Conservation (phyloP, 2,888 invertebrate species). For the Drosophila leonis region DNA sequence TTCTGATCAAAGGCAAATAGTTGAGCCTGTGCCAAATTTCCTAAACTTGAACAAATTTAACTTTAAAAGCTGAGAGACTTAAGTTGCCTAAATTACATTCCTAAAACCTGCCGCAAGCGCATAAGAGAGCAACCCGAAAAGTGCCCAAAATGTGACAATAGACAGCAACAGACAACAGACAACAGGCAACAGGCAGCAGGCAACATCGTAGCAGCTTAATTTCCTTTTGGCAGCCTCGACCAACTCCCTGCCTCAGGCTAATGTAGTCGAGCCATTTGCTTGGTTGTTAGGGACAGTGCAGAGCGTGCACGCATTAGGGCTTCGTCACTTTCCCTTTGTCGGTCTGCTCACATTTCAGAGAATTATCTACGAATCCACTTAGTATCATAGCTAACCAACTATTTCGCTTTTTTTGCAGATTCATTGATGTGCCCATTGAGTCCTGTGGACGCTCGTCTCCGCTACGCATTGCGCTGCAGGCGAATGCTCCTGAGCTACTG, state of each 20-base stretch:
- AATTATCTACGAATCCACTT: constrained; percentile 13
- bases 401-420: constrained; percentile 80
- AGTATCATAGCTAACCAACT: constrained; percentile 11
- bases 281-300: constrained; percentile 37
- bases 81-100: background rate
- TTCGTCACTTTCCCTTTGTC: constrained; percentile 20
- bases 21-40: background rate
- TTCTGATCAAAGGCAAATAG: background rate
- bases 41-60: background rate
- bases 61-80: background rate
- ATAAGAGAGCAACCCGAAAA: background rate
- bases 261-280: constrained; percentile 50
- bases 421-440: constrained; percentile 93
- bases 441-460: constrained; percentile 92
- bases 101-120: background rate
- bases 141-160: constrained; percentile 21
- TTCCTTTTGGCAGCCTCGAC: constrained; percentile 34
- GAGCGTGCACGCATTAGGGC: constrained; percentile 39
- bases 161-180: constrained; percentile 3
- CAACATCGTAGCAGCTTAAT: constrained; percentile 56
- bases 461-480: constrained; percentile 90
- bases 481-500: constrained; percentile 91
- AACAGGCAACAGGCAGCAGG: background rate
- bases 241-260: constrained; percentile 27
- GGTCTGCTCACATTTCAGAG: constrained; percentile 16